Base-by-base conservation (phyloP, 2,113 vertebrate species). In the Colossoma macropomum region DNA sequence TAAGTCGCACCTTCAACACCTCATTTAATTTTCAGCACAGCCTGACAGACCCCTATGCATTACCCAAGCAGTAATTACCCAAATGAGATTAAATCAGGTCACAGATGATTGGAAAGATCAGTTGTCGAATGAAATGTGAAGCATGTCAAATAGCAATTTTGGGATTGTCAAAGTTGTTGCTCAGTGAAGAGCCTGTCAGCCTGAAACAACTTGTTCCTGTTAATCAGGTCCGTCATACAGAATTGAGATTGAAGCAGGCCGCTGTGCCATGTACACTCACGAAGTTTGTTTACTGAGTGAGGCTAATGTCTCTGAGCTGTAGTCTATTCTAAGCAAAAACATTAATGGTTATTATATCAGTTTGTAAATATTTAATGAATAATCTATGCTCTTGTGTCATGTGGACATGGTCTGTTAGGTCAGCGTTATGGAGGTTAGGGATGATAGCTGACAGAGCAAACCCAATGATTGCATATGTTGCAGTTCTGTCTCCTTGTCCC, bases 11-110 rank as follows among this genome's bases (percentile, higher is more conserved):
- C 70, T 72, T 81, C 69, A 48, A 54, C 45, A 71, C 77, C 77
- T 70, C 21, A 72, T 76, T 86, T 71, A 9, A 71, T 80, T 82
- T 81, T 82, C 62, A 76, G 73, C 41, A 59, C 30, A 66, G 59
- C 54, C 21, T 7, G 54, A 56, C 54, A 60, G 48, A 75, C 38
- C 16, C 48, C 72, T 68, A 60, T 72, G 82, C 82, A 71, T 84
- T 79, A 86, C 80, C 70, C 75, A 75, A 83, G 77, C 77, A 76
- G 82, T 85, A 69, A 85, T 81, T 83, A 86, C 78, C 62, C 63
- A 74, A 66, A 79, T 76, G 68, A 82, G 80, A 80, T 83, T 73
- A 87, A 83, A 71, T 77, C 71, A 65, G 56, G 48, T 54, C 45
- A 50, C 56, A 59, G 50, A 69, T 72, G 75, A 81, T 85, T 82